Evolutionary conservation across 2,888 invertebrate species (phyloP), one percentile per base, ranked within the genome.

Genomic region (Serrognathus titanus): DNA sequence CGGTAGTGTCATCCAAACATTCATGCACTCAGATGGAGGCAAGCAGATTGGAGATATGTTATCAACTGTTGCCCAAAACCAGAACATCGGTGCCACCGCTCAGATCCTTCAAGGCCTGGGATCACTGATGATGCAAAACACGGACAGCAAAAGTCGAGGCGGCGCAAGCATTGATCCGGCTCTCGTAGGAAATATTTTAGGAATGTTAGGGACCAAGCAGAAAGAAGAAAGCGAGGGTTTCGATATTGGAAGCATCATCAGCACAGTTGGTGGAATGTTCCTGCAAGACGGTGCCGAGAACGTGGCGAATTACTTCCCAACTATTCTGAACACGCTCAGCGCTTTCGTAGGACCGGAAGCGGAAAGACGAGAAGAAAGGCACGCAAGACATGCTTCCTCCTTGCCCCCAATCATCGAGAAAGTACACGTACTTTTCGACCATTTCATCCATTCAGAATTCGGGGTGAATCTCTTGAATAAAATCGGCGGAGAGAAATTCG

Each of bases 361-460:
- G 0, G 75, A 82, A 50, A 81, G 82, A 58, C 79, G 83, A 0
- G 82, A 83, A 36, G 81, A 83, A 13, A 81, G 81, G 0, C 89
- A 89, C 67, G 85, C 86, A 52, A 86, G 83, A 41, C 90, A 90
- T 64, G 84, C 88, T 0, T 84, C 86, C 73, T 85, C 87, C 65
- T 75, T 92, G 60, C 91, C 91, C 0, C 91, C 88, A 57, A 68
- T 88, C 74, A 70, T 85, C 74, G 87, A 86, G 66, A 83, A 87
- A 63, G 71, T 85, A 1, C 90, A 91, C 72, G 77, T 91, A 1
- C 82, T 88, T 68, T 90, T 90, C 85, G 90, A 92, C 62, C 83
- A 90, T 60, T 90, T 92, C 68, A 82, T 88, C 35, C 87, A 88
- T 70, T 91, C 92, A 0, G 90, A 92, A 61, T 78, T 92, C 12